These are phyloP conservation scores for Thalpophila matura DNA, from an alignment of 2,888 invertebrate species.

Conservation along the genomic window DNA sequence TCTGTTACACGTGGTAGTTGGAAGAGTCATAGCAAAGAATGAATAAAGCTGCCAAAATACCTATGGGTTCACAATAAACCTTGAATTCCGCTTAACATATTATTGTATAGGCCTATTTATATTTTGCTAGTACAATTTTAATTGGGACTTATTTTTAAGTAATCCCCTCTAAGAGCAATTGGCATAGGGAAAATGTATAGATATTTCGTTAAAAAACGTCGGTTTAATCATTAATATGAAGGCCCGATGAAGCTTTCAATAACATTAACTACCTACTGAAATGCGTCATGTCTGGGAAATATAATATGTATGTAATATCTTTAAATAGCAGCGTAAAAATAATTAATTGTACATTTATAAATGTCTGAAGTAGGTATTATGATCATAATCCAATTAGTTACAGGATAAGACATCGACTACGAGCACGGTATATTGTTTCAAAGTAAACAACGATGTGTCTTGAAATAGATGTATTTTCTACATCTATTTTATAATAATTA, in stretches of 20 bases:
- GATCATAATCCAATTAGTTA: background rate
- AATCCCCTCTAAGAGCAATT: slow-evolving; percentile 18
- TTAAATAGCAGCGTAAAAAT: background rate
- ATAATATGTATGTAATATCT: slow-evolving; percentile 25
- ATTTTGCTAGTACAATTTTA: background rate
- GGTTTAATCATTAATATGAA: slow-evolving; percentile 12
- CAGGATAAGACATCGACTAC: background rate
- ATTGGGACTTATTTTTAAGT: slow-evolving; percentile 16
- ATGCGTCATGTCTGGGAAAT: slow-evolving; percentile 18
- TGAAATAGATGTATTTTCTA: background rate
- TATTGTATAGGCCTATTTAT: slow-evolving; percentile 9
- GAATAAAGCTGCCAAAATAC: too few species aligned
- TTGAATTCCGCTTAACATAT: background rate
- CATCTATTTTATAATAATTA: background rate
- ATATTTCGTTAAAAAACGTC: slow-evolving; percentile 22
- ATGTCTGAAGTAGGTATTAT: background rate
- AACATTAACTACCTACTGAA: slow-evolving; percentile 9
- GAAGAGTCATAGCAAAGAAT: too few species aligned
- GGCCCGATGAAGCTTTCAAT: slow-evolving; percentile 17
- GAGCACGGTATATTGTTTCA: background rate
- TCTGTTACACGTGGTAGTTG: too few species aligned
- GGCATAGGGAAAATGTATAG: slow-evolving; percentile 3
- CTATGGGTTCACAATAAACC: background rate
- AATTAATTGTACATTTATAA: background rate
- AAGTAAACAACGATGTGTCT: background rate